Percentiles rank a stretch among this genome's conserved stretches.
These are phyloP conservation scores for Holothuria scabra DNA, from an alignment of 53 echinoderm and acorn worm species.

Conservation along the genomic window DNA sequence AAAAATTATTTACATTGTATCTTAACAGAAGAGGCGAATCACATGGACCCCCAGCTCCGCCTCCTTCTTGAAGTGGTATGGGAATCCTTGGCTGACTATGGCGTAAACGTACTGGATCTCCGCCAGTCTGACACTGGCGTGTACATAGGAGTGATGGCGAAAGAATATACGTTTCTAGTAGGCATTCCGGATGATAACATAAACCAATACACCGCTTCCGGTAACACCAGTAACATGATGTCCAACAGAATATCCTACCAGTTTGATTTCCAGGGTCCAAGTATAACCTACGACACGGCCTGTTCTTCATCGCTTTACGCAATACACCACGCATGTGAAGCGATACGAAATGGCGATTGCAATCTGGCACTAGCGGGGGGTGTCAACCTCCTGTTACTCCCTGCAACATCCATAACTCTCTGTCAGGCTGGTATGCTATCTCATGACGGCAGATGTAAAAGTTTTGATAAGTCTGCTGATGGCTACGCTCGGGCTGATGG, in stretches of 20 bases:
- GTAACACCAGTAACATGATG: constrained; percentile 46
- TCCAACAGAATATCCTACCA: constrained; percentile 59
- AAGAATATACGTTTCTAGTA: constrained; percentile 26
- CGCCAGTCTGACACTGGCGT: constrained; percentile 48
- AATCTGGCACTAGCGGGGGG: constrained; percentile 55
- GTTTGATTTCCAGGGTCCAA: constrained; percentile 58
- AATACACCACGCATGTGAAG: constrained; percentile 54
- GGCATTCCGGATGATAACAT: constrained; percentile 8
- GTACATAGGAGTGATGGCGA: constrained; percentile 34
- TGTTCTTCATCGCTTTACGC: constrained; percentile 63
- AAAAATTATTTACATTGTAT: not conserved
- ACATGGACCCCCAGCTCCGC: constrained; percentile 51
- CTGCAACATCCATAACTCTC: constrained; percentile 19
- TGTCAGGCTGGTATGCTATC: constrained; percentile 60
- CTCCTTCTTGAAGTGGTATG: constrained; percentile 45
- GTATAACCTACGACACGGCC: constrained; percentile 43
- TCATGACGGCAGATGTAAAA: constrained; percentile 56
- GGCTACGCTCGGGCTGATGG: constrained; percentile 57
- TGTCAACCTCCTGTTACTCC: constrained; percentile 18
- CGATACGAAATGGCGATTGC: constrained; percentile 42
- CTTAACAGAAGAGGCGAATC: constrained; percentile 39
- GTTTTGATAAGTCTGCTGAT: constrained; percentile 53
- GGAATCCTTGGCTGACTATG: constrained; percentile 50
- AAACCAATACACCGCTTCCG: constrained; percentile 37
- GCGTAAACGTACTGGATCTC: constrained; percentile 2